phyloP scores from a whole-genome alignment of 2,113 vertebrate species.

The Peromyscus californicus region DNA sequence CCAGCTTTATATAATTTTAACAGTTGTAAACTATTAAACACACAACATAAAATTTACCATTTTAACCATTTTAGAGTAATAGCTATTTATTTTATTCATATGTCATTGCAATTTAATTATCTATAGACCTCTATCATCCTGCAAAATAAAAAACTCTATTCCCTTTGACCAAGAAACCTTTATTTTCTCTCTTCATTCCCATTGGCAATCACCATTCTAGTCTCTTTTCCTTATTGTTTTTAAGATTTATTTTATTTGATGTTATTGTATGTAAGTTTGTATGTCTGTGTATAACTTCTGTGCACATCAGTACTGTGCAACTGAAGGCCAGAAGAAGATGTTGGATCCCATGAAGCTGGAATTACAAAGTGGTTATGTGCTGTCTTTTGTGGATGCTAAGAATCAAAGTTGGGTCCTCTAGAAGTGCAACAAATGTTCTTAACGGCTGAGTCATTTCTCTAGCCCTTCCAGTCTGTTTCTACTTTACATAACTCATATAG shows the following conservation, averaged over 20 bases:
- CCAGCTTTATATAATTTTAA: not conserved
- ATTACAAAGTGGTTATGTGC: not conserved
- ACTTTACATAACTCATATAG: not conserved
- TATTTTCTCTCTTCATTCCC: not conserved
- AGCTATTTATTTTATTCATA: not conserved
- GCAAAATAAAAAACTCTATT: not conserved
- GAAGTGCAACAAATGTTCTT: not conserved
- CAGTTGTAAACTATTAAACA: not conserved
- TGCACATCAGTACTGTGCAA: not conserved
- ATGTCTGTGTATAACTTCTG: not conserved
- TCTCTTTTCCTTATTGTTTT: not conserved
- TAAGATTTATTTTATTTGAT: not conserved
- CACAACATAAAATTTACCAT: not conserved
- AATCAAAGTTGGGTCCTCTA: not conserved
- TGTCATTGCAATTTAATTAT: not conserved
- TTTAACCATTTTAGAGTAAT: not conserved
- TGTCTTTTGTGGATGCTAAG: not conserved
- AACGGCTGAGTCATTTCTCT: not conserved
- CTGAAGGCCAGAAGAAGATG: not conserved
- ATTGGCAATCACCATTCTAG: not conserved
- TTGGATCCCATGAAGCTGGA: not conserved
- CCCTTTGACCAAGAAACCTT: not conserved
- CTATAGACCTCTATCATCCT: not conserved
- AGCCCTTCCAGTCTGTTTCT: not conserved
- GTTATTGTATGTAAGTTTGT: not conserved